Conservation (phyloP, 2,888 invertebrate species). For the Oligia fasciuncula region DNA sequence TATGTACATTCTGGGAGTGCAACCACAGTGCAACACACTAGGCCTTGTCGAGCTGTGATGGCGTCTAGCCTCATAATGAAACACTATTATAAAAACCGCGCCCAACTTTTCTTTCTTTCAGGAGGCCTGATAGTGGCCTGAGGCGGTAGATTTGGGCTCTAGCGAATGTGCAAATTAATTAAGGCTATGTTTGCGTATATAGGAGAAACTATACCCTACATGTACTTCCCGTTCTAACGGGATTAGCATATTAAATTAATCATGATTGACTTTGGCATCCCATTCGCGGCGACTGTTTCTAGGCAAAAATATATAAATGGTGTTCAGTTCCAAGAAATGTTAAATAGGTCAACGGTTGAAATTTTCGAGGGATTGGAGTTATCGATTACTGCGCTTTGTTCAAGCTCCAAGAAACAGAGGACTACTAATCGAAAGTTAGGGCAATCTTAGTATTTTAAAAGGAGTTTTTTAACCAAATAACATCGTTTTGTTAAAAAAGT, state of each 20-base stretch:
- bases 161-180: conserved; percentile 2
- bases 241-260: conserved; percentile 6
- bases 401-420: conserved; percentile 1
- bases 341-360: conserved; percentile 19
- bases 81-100: conserved; percentile 4
- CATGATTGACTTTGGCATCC: conserved; percentile 8
- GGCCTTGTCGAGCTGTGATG: conserved; percentile 34
- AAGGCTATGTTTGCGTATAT: neutral
- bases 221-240: conserved; percentile 2
- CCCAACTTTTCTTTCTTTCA: conserved; percentile 5
- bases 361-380: conserved; percentile 7
- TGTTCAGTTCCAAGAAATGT: conserved; percentile 18
- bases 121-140: too few relatives aligned
- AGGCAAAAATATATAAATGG: conserved; percentile 2
- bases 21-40: conserved; percentile 41
- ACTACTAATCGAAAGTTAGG: neutral
- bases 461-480: neutral
- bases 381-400: conserved; percentile 2
- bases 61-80: conserved; percentile 24
- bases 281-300: neutral
- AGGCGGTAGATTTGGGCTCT: neutral
- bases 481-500: neutral
- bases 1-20: conserved; percentile 29
- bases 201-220: conserved; percentile 1
- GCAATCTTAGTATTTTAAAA: neutral